Evolutionary conservation across 2,888 invertebrate genomes (phyloP), one percentile per base, ranked within the genome.

Genomic region (Saturnia pavonia): DNA sequence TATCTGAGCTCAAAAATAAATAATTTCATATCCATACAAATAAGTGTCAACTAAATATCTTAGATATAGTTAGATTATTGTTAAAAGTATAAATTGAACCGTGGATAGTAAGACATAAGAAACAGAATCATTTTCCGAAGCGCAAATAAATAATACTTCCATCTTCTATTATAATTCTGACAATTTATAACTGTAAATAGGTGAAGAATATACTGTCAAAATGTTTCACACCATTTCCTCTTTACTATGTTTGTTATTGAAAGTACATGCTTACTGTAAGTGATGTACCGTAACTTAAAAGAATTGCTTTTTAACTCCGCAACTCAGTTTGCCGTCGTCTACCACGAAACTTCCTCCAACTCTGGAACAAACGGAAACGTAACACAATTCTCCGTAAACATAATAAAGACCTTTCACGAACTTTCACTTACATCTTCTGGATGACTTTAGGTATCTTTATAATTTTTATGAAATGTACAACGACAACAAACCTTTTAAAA

Each of bases 401-500:
- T 82, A 87, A 85, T 88, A 85, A 85, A 86, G 82, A 83, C 82
- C 79, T 84, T 83, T 84, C 80, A 77, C 78, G 72, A 86, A 87
- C 83, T 86, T 86, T 84, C 81, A 78, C 82, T 82, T 73, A 78
- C 78, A 81, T 83, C 63, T 72, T 60, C 48, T 45, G 8, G 74
- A 78, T 72, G 70, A 73, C 72, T 72, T 77, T 72, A 73, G 74
- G 72, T 74, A 72, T 72, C 71, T 73, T 74, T 72, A 72, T 72
- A 66, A 60, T 60, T 60, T 77, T 63, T 71, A 73, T 75, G 71
- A 71, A 74, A 70, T 70, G 9, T 9, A 54, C 11, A 54, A 54
- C 1, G 3, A 43, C 43, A 54, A 54, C 1, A 51, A 51, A 51
- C 6, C n/a, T n/a, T 19, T 19, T 51, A 54, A 54, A 54, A 22